Percentiles rank a stretch among this genome's conserved stretches.
Conservation (phyloP, 2,113 vertebrate species). For the Centropus bengalensis region DNA sequence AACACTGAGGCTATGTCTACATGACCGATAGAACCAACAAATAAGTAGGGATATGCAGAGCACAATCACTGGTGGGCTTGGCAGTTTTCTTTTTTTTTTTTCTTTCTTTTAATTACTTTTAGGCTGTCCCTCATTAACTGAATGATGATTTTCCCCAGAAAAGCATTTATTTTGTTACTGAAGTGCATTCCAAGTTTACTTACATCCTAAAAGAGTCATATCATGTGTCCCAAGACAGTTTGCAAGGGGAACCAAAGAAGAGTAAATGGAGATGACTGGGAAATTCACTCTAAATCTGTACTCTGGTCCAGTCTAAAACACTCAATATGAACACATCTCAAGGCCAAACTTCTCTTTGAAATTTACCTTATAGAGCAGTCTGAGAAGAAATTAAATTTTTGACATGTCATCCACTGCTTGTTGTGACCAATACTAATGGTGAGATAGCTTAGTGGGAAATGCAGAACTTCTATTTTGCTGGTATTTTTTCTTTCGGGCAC, state of each 20-base stretch:
- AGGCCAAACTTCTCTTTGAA: neutral
- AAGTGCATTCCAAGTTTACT: neutral
- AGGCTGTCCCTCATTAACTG: neutral
- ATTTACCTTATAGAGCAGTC: too few relatives aligned
- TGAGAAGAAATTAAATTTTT: neutral
- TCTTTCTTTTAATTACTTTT: neutral
- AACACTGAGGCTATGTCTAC: neutral
- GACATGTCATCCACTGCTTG: neutral
- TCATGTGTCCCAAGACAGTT: neutral
- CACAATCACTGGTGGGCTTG: neutral
- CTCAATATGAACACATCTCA: neutral
- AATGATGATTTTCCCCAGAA: neutral
- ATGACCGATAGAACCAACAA: rapidly evolving
- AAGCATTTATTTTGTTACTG: neutral
- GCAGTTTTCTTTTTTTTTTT: neutral
- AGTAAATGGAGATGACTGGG: neutral
- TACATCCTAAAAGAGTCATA: neutral
- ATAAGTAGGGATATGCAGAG: neutral
- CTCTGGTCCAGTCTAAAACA: neutral
- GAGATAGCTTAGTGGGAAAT: neutral
- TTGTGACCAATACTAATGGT: neutral
- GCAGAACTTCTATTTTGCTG: neutral
- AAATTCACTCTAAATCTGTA: neutral
- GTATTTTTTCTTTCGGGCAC: neutral
- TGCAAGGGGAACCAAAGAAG: neutral